Evolutionary conservation across 2,113 vertebrate genomes (phyloP), one percentile per base, ranked within the genome.

Genomic region (Bostrychus sinensis): DNA sequence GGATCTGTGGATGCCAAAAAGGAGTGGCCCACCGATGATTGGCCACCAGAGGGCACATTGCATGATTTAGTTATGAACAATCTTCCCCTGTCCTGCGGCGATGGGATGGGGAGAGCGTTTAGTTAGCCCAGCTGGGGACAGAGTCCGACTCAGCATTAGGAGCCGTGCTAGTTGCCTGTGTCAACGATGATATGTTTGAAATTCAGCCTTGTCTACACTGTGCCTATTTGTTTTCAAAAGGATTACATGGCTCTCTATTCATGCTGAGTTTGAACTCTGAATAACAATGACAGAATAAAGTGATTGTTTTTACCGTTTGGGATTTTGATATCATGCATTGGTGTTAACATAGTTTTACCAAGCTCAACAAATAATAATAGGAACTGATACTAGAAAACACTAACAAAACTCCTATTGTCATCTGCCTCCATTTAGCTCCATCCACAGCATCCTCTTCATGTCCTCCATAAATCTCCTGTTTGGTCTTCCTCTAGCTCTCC

Each of bases 171-270:
- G 56, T 77, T 77, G 46, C 48, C 39, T 67, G 58, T 69, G 72
- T 77, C 72, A 64, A 48, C 63, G 55, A 56, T 62, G 60, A 78
- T 70, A 53, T 59, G 66, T 66, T 12, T 78, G 55, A 62, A 63
- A 78, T 68, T 42, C 55, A 73, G 20, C 56, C 41, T 38, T 38
- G 12, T 50, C 50, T 30, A 72, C 45, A 46, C 13, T 42, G 55
- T 20, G 57, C 56, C 50, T 55, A 55, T 59, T 53, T 61, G 71
- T 22, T 66, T 54, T 53, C 5, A 50, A 26, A 50, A 26, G 45
- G 50, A 70, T 11, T 32, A 34, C 32, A 41, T 56, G 56, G 22
- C 16, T 55, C 20, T 72, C 63, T 70, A 62, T 20, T 81, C 43
- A 48, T 53, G 59, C 42, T 16, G 30, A 17, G 19, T 26, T 34